phyloP scores from a whole-genome alignment of 2,888 invertebrate species.

The Galerucella nymphaeae region DNA sequence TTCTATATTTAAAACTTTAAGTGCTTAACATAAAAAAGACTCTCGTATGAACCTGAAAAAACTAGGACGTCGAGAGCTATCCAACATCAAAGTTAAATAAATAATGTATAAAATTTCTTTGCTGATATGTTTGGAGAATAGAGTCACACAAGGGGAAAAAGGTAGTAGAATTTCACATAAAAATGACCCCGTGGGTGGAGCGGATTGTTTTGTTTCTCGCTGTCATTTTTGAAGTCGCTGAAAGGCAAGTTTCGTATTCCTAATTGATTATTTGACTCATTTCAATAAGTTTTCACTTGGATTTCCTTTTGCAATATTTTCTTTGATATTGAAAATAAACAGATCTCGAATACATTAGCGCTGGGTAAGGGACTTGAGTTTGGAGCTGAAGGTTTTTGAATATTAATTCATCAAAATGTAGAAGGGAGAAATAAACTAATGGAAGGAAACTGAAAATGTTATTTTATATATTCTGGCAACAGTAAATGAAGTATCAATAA shows the following conservation, averaged over 20 bases:
- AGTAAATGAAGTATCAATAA: too few relatives aligned
- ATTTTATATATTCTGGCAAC: too few relatives aligned
- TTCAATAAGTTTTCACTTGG: too few relatives aligned
- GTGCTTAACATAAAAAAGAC: background rate
- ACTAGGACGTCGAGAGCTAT: background rate
- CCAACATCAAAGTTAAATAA: background rate
- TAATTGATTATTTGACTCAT: background rate
- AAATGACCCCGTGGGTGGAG: background rate
- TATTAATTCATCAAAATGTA: too few relatives aligned
- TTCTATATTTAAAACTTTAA: background rate
- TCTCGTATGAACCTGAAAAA: background rate
- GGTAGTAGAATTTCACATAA: background rate
- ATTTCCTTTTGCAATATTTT: too few relatives aligned
- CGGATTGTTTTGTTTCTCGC: background rate
- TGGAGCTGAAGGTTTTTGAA: too few relatives aligned
- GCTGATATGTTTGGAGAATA: background rate
- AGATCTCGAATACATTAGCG: too few relatives aligned
- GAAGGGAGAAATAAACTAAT: too few relatives aligned
- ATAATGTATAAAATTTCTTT: slow-evolving; percentile 1
- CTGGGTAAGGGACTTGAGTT: too few relatives aligned
- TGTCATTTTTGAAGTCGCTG: background rate
- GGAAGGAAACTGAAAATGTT: too few relatives aligned
- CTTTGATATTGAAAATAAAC: too few relatives aligned
- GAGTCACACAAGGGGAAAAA: background rate
- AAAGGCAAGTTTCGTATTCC: background rate